Base-by-base conservation (phyloP, 2,888 invertebrate species). In the Lycaena phlaeas region DNA sequence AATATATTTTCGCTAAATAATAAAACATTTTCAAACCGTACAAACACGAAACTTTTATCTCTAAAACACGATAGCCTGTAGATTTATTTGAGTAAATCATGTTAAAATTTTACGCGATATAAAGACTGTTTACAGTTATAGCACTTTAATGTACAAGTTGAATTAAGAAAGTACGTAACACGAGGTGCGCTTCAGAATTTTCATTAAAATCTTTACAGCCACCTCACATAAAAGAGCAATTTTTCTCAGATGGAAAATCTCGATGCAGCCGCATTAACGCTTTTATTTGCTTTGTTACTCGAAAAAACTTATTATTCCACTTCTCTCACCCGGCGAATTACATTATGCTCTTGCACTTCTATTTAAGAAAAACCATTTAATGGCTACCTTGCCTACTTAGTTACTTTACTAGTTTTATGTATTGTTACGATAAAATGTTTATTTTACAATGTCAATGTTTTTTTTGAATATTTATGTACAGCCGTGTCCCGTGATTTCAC, bases 241-340 rank as follows among this genome's bases (percentile, higher is more conserved):
- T 78, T 77, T 73, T 72, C 66, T 68, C 69, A 68, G 68, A 66
- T 62, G 71, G 66, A 71, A 76, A 74, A 75, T 76, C 76, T 73
- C 79, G 74, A 78, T 79, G 79, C 72, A 73, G 77, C 73, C 69
- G 72, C 75, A 73, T 78, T 79, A 76, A 68, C 64, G 71, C 68
- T 73, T 73, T 73, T 75, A 77, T 77, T 79, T 76, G 70, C 63
- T 71, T 68, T 70, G 59, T 72, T 76, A 71, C 68, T 69, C 61
- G 68, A 70, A 74, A 70, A 78, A 75, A 77, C 72, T 73, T 76
- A 77, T 79, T 76, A 78, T 79, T 78, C 72, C 68, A 68, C 65
- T 74, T 69, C 68, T 65, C 64, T 72, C 67, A 68, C 64, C 63
- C 68, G 59, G 57, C 61, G 68, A 74, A 76, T 77, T 73, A 72